Conservation (phyloP, 2,113 vertebrate genomes). For the Forbesichthys papilliferus region DNA sequence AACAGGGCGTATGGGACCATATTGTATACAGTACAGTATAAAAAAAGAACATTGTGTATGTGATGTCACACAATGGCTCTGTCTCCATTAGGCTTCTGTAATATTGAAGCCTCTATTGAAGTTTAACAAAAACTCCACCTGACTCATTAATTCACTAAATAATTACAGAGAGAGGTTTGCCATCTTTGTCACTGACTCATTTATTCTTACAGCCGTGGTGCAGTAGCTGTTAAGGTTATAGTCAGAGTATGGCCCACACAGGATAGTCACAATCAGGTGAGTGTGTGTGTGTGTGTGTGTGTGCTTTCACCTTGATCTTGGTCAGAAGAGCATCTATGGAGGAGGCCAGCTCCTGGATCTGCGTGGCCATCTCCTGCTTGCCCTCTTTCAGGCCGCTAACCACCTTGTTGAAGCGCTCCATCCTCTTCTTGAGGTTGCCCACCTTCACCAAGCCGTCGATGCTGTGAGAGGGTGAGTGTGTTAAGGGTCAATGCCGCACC, state of each 20-base stretch:
- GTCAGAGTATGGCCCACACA: too few species aligned
- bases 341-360: conserved; percentile 84
- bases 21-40: background rate
- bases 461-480: conserved; percentile 57
- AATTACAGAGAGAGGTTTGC: too few species aligned
- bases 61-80: too few species aligned
- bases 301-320: conserved; percentile 88
- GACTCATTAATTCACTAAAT: too few species aligned
- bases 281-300: background rate
- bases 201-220: too few species aligned
- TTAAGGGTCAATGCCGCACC: background rate
- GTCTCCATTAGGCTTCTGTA: too few species aligned
- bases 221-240: too few species aligned
- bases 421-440: conserved; percentile 84
- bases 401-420: conserved; percentile 89
- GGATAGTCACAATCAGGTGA: background rate
- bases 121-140: too few species aligned
- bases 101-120: too few species aligned
- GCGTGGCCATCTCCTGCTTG: conserved; percentile 88
- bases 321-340: conserved; percentile 84
- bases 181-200: too few species aligned
- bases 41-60: background rate
- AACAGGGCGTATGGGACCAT: background rate
- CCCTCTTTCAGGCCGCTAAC: conserved; percentile 90
- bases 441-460: conserved; percentile 94